A percentile compares a stretch with the other conserved stretches of the same genome.
phyloP scores from a whole-genome alignment of 2,113 vertebrate species.

The Cynocephalus volans region DNA sequence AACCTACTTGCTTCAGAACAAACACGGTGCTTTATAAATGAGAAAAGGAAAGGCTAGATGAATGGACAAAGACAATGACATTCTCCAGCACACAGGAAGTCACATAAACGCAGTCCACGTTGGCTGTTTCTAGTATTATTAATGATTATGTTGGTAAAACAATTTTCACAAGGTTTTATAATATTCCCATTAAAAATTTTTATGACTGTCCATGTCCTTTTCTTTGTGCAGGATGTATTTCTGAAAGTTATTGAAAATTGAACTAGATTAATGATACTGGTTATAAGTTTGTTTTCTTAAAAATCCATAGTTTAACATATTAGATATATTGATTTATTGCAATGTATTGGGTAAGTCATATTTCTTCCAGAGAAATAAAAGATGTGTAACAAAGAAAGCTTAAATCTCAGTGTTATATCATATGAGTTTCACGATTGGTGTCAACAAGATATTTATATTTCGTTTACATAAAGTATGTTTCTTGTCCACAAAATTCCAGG shows the following conservation, averaged over 20 bases:
- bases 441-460: background rate
- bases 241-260: constrained; percentile 4
- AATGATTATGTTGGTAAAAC: background rate
- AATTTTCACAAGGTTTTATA: background rate
- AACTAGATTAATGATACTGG: background rate
- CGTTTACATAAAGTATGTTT: background rate
- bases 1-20: background rate
- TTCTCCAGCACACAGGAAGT: background rate
- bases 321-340: background rate
- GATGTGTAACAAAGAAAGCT: background rate
- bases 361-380: background rate
- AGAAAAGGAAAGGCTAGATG: background rate
- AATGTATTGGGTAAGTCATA: background rate
- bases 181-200: background rate
- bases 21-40: background rate
- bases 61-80: background rate
- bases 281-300: background rate
- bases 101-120: background rate
- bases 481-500: background rate
- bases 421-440: background rate
- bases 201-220: background rate
- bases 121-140: background rate
- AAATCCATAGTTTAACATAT: constrained; percentile 47
- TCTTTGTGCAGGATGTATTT: background rate
- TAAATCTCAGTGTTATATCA: background rate